Evolutionary conservation across 2,797 vertebrate species (phyloP), one percentile per base, ranked within the genome.

Genomic region (Falco berigora): DNA sequence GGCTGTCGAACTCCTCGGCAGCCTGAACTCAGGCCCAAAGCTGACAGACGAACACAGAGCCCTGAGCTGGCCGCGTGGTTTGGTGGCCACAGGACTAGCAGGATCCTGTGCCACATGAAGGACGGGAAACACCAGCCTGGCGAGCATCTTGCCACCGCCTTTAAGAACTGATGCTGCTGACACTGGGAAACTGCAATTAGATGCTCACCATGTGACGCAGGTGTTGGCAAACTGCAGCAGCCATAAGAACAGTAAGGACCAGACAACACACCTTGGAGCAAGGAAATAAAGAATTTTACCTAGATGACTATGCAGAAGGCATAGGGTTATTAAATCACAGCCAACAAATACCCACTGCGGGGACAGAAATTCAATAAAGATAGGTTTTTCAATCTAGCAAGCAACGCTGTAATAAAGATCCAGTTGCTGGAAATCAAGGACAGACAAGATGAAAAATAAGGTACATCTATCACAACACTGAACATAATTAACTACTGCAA

Each of bases 201-300:
- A 19, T 1, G 4, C 22, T 49, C 30, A 9, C 53, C 0, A 0
- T 24, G 4, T 2, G 1, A 44, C 30, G 42, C 27, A 46, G 27
- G n/a, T 12, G 40, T 3, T 46, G 4, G 6, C 53, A 64, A 62
- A 14, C 28, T 36, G 25, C 67, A 71, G 50, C n/a, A 71, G 63
- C 34, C 19, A 0, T 19, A 36, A 32, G 22, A 75, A 58, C 3
- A 23, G 36, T 19, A 19, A 53, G 46, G 61, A 68, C 13, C 6
- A 47, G 10, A 24, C 22, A 78, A 20, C 3, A 30, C 0, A 0
- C 13, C 50, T 19, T 5, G 38, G 44, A 63, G 21, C 50, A 55
- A 34, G 36, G 36, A 49, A 32, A n/a, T 5, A 9, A 72, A 30
- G 24, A 66, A 46, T 25, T 59, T 13, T 28, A 42, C 53, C 38